Base-by-base conservation (phyloP, 2,113 vertebrate species). In the Lethenteron reissneri region DNA sequence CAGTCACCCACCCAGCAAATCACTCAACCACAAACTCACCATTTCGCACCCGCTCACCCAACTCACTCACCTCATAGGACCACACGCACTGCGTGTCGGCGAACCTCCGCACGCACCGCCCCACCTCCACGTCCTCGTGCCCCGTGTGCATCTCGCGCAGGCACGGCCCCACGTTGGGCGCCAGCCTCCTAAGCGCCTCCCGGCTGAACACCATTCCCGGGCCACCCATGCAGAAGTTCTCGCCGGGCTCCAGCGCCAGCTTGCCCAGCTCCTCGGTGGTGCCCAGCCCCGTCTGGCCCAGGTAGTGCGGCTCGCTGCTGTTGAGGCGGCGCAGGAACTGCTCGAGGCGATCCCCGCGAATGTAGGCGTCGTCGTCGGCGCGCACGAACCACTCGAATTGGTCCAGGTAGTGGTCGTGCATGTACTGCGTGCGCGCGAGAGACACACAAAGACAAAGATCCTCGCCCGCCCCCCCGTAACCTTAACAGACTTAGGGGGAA, bases 201-300 rank as follows among this genome's bases (percentile, higher is more conserved):
- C 86, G n/a, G 78, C 87, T 91, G 80, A 92, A 89, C 79, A 92
- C 88, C 81, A 92, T 88, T 57, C 89, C 89, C 0, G 88, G 89
- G 1, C 89, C 89, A 41, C 88, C 89, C 89, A 92, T 92, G 77
- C 89, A 92, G 80, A 92, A 92, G 76, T 90, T 92, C 76, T 89
- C 86, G 13, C 89, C 89, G 3, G 88, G 87, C 75, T 91, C 88
- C 72, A 92, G 80, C 3, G 87, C 89, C 3, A 92, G 79, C 74
- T 90, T 92, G 71, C 88, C 89, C 0, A 89, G 83, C 77, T 92
- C 89, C 73, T 92, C 86, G 12, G 79, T 85, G 73, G 87, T 89
- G 11, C 89, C 89, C 77, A 92, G 82, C 57, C 89, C 89, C 0
- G 89, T 91, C 71, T 91, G 89, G 2, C 89, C 89, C 78, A 86